Base-by-base conservation (phyloP, 2,888 invertebrate species). In the Sisyra terminalis region DNA sequence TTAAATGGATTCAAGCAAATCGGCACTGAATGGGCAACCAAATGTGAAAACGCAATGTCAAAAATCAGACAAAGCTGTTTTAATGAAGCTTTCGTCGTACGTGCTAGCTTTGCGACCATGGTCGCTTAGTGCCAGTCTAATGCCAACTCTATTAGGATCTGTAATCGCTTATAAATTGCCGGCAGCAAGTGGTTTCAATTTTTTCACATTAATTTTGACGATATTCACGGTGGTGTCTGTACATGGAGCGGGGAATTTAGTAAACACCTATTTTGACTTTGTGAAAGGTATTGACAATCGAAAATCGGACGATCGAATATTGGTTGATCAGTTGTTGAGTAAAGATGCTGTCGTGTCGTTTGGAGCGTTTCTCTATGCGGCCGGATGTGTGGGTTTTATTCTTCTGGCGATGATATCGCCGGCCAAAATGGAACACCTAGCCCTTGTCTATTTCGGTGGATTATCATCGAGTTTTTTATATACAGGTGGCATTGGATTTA, bases 251-350 rank as follows among this genome's bases (percentile, higher is more conserved):
- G 94, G 93, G 42, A 96, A 96, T 64, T 80, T 94, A 32, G 93
- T 96, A 16, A 94, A 94, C 61, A 94, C 94, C 0, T 94, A 93
- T 60, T 94, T 84, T 59, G 94, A 96, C 63, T 96, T 85, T 58
- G 78, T 87, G 29, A 88, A 88, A 66, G 94, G 87, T 38, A 90
- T 94, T 44, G 94, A 96, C 61, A 86, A 84, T 58, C 73, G 85
- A 47, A 89, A 86, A 65, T 88, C 90, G 50, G 93, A 94, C 57
- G 94, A 94, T 58, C 73, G 93, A 55, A 93, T 89, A 50, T 67
- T 94, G 43, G 93, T 94, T n/a, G 94, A 94, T 65, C 84, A 88
- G 52, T 78, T 92, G 52, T 67, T 94, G 42, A 73, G 78, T 1
- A 80, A 82, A 52, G 80, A 83, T 58, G 75, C 76, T 70, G 80